Conservation (phyloP, 2,888 invertebrate species). For the Drosophila sordidula region DNA sequence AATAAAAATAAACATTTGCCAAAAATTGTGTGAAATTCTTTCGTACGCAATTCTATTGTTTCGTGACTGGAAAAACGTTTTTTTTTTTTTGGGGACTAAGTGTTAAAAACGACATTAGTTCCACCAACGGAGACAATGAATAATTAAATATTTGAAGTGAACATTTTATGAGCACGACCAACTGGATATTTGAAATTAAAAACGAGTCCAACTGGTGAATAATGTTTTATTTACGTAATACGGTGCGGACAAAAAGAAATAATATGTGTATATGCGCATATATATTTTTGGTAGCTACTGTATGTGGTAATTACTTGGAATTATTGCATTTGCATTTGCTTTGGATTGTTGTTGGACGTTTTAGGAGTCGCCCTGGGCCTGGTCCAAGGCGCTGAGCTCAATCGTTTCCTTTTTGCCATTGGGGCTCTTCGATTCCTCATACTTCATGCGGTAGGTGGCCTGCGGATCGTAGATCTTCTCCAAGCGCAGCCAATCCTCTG, state of each 20-base stretch:
- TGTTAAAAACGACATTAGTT: slow-evolving; percentile 7
- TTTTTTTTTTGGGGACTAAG: neutral
- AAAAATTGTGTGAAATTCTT: slow-evolving; percentile 44
- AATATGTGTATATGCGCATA: neutral
- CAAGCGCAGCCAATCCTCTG: slow-evolving; percentile 87
- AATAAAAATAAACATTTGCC: slow-evolving; percentile 8
- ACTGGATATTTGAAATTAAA: no score
- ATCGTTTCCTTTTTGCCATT: neutral
- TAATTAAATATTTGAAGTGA: neutral
- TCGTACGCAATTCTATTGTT: slow-evolving; percentile 33
- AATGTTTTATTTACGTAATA: slow-evolving; percentile 17
- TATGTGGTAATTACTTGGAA: neutral
- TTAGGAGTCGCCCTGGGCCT: slow-evolving; percentile 35
- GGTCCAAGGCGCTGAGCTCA: neutral
- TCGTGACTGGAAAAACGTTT: slow-evolving; percentile 2
- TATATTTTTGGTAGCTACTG: neutral
- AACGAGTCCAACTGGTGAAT: neutral
- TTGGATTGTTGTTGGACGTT: no score
- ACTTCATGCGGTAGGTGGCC: slow-evolving; percentile 87
- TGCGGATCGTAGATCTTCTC: slow-evolving; percentile 88
- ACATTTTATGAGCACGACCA: neutral
- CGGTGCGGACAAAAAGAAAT: neutral
- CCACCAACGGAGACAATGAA: neutral
- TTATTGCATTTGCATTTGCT: neutral
- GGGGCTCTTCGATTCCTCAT: slow-evolving; percentile 85